Evolutionary conservation across 2,797 vertebrate species (phyloP), one percentile per base, ranked within the genome.

Genomic region (Lagorchestes hirsutus): DNA sequence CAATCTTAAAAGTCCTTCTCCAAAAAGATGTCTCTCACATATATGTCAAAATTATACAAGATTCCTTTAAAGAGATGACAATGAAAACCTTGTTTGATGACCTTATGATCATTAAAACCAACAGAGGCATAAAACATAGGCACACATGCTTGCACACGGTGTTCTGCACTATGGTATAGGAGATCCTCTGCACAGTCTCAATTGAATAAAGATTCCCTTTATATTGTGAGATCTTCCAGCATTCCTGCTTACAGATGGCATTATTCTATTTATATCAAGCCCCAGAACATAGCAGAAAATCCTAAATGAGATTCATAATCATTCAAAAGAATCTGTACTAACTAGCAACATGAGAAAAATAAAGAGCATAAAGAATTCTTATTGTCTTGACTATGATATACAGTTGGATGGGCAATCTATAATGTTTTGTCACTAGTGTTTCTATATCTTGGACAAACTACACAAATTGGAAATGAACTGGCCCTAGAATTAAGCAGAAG

Each of bases 251-350:
- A 40, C n/a, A 22, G n/a, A 40, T 82, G 67, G 22, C 67, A 82
- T 82, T 82, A 82, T 40, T 82, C 67, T 46, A 46, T 40, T 82
- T 82, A 40, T 46, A 82, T 40, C 67, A 82, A 82, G 18, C n/a
- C 16, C n/a, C 67, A 82, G n/a, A 82, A 40, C 2, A 46, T 0
- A 82, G 67, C n/a, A 82, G 18, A 82, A 46, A 82, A 82, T 40
- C 67, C 67, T 82, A 82, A 82, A 22, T 82, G 67, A 82, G 67
- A 82, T 82, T 82, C 67, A 82, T 82, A 82, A 82, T 82, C 67
- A 82, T 82, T 46, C n/a, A 40, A 22, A 82, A 82, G 67, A 82
- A 1, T 82, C 40, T 40, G n/a, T 46, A 46, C 18, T 82, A 22
- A 82, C 18, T 82, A 82, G n/a, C 1, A 24, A 40, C 67, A 82